These are phyloP conservation scores for Aleiodes alternator DNA, from an alignment of 2,888 invertebrate species.

Conservation along the genomic window DNA sequence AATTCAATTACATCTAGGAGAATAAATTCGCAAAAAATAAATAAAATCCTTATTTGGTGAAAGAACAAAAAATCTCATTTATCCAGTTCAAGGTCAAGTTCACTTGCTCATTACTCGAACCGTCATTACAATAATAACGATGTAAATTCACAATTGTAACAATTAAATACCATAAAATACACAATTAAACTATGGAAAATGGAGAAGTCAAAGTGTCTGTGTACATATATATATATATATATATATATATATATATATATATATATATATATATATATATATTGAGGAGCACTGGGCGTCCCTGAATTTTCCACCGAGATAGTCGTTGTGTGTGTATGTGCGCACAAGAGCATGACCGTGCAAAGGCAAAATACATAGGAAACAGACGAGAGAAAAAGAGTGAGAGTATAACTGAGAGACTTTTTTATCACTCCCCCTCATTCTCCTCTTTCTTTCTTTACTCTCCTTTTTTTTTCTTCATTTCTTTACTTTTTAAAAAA, in stretches of 20 bases:
- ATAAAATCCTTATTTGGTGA: no score
- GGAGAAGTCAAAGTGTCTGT: background rate
- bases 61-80: background rate
- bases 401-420: background rate
- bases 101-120: background rate
- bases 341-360: conserved; percentile 36
- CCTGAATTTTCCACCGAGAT: conserved; percentile 44
- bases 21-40: no score
- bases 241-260: no score
- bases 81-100: conserved; percentile 12
- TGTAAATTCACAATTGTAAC: background rate
- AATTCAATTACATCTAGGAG: no score
- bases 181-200: conserved; percentile 5
- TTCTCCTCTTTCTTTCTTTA: background rate
- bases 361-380: conserved; percentile 2
- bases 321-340: background rate
- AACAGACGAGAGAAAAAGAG: background rate
- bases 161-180: background rate
- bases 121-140: background rate
- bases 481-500: no score
- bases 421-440: background rate
- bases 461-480: background rate
- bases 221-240: no score
- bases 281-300: conserved; percentile 40
- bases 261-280: no score